Conservation (phyloP, 2,113 vertebrate species). For the Atherinomorus stipes region DNA sequence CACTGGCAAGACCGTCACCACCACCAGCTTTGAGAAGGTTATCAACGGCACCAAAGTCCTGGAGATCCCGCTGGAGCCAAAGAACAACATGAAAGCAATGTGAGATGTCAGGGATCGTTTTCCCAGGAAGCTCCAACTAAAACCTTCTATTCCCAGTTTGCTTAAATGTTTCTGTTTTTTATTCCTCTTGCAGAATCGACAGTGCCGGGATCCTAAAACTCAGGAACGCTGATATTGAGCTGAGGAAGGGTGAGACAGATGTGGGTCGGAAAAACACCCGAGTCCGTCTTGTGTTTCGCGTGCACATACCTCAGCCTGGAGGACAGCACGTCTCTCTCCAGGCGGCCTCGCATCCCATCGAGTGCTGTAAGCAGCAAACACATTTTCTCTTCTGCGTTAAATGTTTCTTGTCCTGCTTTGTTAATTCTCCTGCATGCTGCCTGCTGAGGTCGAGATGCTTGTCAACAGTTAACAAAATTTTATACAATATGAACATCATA, state of each 20-base stretch:
- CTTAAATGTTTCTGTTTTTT: neutral
- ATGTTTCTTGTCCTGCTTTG: neutral
- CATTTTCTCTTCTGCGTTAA: neutral
- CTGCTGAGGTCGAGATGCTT: constrained; percentile 30
- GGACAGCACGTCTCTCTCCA: constrained; percentile 92
- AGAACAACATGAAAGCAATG: constrained; percentile 98
- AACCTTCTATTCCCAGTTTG: constrained; percentile 50
- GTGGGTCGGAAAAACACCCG: constrained; percentile 98
- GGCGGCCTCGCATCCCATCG: constrained; percentile 93
- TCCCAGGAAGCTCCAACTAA: constrained; percentile 44
- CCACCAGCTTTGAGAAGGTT: constrained; percentile 97
- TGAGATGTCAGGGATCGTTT: constrained; percentile 75
- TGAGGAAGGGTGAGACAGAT: constrained; percentile 97
- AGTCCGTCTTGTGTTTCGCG: constrained; percentile 93
- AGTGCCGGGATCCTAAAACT: constrained; percentile 97
- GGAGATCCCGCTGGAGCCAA: constrained; percentile 96
- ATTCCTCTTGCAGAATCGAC: constrained; percentile 87
- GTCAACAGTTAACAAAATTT: constrained; percentile 56
- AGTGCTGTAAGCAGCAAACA: constrained; percentile 91
- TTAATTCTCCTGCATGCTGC: constrained; percentile 8
- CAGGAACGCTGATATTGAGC: constrained; percentile 95
- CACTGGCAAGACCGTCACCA: constrained; percentile 97
- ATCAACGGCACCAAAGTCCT: constrained; percentile 94
- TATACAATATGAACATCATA: constrained; percentile 46
- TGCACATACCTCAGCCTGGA: constrained; percentile 92